Base-by-base conservation (phyloP, 2,888 invertebrate species). In the Drosophila paramelanica region DNA sequence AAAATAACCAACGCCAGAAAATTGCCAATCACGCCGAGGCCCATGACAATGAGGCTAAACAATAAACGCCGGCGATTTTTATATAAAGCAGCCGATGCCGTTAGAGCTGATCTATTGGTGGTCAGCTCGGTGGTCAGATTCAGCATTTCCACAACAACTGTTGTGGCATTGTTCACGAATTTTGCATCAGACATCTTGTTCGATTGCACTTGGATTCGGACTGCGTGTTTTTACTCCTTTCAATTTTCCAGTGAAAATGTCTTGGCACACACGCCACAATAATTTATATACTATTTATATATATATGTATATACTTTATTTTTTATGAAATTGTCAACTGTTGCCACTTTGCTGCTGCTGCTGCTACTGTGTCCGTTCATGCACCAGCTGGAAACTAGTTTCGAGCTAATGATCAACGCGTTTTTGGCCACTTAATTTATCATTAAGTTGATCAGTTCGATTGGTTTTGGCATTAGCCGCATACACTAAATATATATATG, bases 1-100 rank as follows among this genome's bases (percentile, higher is more conserved):
- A 97, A 93, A 73, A 96, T 96, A 56, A 95, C 92, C 55, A 97
- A 93, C 6, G 97, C 97, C n/a, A 95, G 93, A 10, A 95, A 93
- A 88, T 97, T 97, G 5, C 96, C 97, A 27, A 95, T 79, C 38
- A 96, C 95, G 1, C 97, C 97, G 17, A 95, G 91, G 4, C 94
- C 90, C 75, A 91, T 81, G 27, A 90, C 85, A 95, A 96, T 78
- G 94, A 94, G 64, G 94, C 79, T 68, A 31, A 66, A n/a, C 5
- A 91, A 31, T 51, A 90, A 67, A 14, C 86, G 82, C 0, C 66
- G 77, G 3, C 69, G 74, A 67, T 79, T 80, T 3, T 71, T 79
- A 52, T 90, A 90, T 38, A 90, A 66, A 0, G 77, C 59, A 1
- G 43, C 1, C 1, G 55, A 11, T n/a, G 17, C 4, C 13, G 41